Evolutionary conservation across 2,113 vertebrate genomes (phyloP).

Genomic region (Chloropsis cyanopogon): DNA sequence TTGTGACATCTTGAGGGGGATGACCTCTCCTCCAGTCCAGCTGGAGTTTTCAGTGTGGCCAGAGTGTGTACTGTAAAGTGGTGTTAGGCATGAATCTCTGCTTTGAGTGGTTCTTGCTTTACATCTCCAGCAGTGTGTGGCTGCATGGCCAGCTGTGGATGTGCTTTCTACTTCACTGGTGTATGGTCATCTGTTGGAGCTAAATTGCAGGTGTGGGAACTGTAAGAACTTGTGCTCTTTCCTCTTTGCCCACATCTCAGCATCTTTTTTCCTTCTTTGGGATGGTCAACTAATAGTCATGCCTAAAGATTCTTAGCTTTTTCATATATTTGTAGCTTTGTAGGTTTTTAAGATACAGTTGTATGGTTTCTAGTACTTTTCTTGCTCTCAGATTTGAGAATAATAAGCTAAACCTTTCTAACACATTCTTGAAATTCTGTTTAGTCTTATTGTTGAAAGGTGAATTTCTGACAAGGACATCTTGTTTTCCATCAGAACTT

Average conservation of each 20-base stretch:
- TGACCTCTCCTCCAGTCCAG: background rate
- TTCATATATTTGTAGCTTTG: background rate
- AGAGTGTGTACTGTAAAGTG: background rate
- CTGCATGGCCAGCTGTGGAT: background rate
- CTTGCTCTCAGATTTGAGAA: background rate
- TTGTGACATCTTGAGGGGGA: background rate
- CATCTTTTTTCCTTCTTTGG: background rate
- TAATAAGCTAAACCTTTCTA: background rate
- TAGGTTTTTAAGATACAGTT: background rate
- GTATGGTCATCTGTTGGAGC: rapidly evolving
- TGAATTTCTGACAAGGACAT: background rate
- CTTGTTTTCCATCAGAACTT: background rate
- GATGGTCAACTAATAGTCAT: background rate
- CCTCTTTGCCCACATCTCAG: background rate
- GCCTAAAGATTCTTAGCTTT: background rate
- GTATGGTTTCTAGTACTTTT: background rate
- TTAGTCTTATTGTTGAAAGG: background rate
- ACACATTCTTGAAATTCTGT: background rate
- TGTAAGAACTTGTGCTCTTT: background rate
- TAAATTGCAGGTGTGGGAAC: background rate
- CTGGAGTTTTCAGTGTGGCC: background rate
- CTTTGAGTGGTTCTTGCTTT: background rate
- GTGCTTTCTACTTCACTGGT: background rate
- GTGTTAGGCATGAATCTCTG: background rate
- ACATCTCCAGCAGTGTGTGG: background rate